phyloP scores from a whole-genome alignment of 35 echinoderm and acorn worm species.

The Patiria miniata region DNA sequence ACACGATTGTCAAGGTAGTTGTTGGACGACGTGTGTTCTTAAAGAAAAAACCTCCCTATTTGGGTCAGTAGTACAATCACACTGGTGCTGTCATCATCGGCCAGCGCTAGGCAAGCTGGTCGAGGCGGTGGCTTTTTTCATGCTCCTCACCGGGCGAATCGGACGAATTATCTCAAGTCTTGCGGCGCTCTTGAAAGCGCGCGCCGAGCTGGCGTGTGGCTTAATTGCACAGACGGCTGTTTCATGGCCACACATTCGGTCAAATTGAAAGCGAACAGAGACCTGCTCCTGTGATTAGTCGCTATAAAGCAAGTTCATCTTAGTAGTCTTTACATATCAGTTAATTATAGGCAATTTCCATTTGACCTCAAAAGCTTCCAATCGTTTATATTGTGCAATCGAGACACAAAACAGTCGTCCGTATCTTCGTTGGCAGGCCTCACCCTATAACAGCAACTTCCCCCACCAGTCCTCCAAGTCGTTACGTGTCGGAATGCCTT shows the following conservation, averaged over 20 bases:
- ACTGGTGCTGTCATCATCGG: background rate
- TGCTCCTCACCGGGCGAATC: constrained; percentile 10
- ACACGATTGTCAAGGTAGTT: too few relatives aligned
- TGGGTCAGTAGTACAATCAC: too few relatives aligned
- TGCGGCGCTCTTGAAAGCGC: background rate
- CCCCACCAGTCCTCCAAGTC: background rate
- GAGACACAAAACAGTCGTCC: too few relatives aligned
- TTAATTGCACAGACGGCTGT: background rate
- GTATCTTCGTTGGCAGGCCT: background rate
- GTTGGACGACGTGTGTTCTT: too few relatives aligned
- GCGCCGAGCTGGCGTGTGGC: background rate
- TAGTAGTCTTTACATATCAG: too few relatives aligned
- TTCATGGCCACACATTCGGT: background rate
- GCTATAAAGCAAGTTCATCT: too few relatives aligned
- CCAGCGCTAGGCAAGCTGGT: background rate
- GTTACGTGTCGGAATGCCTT: background rate
- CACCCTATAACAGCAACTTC: background rate
- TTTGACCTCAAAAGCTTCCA: too few relatives aligned
- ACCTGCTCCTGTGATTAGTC: too few relatives aligned
- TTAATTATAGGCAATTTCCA: too few relatives aligned
- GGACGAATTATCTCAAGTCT: background rate
- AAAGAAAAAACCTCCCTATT: too few relatives aligned
- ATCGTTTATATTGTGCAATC: too few relatives aligned
- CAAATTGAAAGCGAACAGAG: too few relatives aligned
- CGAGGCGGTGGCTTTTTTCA: background rate